Evolutionary conservation across 2,113 vertebrate species (phyloP), one percentile per base, ranked within the genome.

Genomic region (Elanus axillaris): DNA sequence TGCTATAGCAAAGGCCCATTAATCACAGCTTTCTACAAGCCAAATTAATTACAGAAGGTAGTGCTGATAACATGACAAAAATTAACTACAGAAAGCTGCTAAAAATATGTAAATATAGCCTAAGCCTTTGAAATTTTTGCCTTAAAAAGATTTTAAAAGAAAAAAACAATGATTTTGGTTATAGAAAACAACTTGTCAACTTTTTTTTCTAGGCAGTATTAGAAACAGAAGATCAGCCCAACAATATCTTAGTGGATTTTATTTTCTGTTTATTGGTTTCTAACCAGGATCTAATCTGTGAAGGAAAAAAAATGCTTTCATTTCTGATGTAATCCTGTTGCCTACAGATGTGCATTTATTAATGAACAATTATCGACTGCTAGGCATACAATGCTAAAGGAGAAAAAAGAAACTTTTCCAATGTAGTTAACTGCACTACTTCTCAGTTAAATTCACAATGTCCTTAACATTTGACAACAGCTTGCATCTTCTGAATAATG

Each of bases 1-100:
- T 94, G 83, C 81, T 96, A 77, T 36, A 80, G 59, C 53, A 85
- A 91, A 87, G 56, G 47, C 68, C 87, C 93, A 97, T 97, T 97
- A 95, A 97, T 98, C 97, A 95, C 16, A 4, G 93, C 73, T 97
- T 96, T 96, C 86, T 67, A 55, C 72, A 89, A 43, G 21, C 71
- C 86, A 97, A 94, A 93, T 96, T 95, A 97, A 96, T 86, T 88
- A 68, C 93, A 97, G 96, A 96, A 96, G 87, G 94, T 94, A 81
- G 72, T 93, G 92, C 92, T 96, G 97, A 96, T 97, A 97, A 94
- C 85, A 95, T 59, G 88, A 96, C 84, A 95, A 81, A 97, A 94
- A 95, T 92, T 96, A 97, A 96, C 86, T 92, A 80, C 55, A 93
- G 79, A 97, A 97, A 95, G 86, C 93, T 95, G 94, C 64, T 94